Conservation (phyloP, 2,888 invertebrate species). For the Oligia latruncula region DNA sequence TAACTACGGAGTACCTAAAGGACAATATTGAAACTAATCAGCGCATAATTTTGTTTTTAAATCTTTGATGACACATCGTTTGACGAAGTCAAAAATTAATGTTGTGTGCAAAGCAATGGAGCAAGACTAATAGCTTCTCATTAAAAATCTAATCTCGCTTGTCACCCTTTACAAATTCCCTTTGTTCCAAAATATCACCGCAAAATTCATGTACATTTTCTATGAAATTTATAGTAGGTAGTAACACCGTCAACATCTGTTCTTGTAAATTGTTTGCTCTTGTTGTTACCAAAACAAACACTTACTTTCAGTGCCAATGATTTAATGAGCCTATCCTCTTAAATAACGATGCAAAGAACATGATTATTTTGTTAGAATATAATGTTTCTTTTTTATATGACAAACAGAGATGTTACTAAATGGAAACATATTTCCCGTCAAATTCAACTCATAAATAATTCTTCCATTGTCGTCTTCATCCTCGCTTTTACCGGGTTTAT, state of each 20-base stretch:
- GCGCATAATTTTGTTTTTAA: conserved; percentile 45
- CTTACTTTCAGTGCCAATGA: conserved; percentile 7
- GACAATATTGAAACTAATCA: conserved; percentile 47
- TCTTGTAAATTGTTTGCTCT: conserved; percentile 4
- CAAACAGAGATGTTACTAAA: background rate
- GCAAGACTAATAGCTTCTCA: conserved; percentile 66
- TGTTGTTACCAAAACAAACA: conserved; percentile 5
- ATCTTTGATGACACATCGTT: conserved; percentile 47
- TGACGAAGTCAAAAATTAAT: conserved; percentile 60
- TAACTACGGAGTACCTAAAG: conserved; percentile 10
- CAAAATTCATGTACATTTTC: conserved; percentile 58
- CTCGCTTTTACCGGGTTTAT: too few species aligned
- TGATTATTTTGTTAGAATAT: background rate
- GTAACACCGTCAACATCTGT: conserved; percentile 32
- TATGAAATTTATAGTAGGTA: conserved; percentile 38
- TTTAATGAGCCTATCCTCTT: background rate
- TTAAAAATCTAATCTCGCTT: conserved; percentile 67
- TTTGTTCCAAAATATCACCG: conserved; percentile 57
- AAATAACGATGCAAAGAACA: background rate
- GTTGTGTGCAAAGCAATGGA: conserved; percentile 66
- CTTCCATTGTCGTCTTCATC: background rate
- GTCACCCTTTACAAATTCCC: conserved; percentile 63
- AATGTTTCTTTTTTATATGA: background rate
- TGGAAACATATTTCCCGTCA: background rate
- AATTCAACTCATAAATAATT: background rate